These are phyloP conservation scores for Napeogenes inachia DNA, from an alignment of 2,888 invertebrate genomes.

Conservation along the genomic window DNA sequence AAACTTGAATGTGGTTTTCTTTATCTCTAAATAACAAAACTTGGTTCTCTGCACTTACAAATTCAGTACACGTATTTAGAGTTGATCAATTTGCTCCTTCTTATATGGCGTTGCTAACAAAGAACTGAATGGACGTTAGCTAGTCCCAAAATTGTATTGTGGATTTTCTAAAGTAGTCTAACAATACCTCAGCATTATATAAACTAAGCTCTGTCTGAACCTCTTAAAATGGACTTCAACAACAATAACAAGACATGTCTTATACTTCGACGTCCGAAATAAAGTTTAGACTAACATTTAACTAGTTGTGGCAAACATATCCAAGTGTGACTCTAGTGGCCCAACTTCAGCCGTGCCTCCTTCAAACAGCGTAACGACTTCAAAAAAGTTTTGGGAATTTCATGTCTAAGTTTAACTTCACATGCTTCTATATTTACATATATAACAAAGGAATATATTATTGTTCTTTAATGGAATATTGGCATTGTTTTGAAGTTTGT, in stretches of 20 bases:
- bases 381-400: conserved; percentile 45
- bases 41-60: conserved; percentile 18
- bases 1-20: conserved; percentile 20
- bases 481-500: too few relatives aligned
- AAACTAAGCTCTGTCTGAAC: conserved; percentile 26
- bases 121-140: neutral
- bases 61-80: conserved; percentile 14
- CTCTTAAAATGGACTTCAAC: conserved; percentile 46
- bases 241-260: conserved; percentile 56
- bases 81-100: conserved; percentile 3
- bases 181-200: conserved; percentile 25
- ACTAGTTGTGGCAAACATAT: conserved; percentile 72
- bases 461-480: too few relatives aligned
- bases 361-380: conserved; percentile 36
- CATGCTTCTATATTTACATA: conserved; percentile 14
- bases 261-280: conserved; percentile 60
- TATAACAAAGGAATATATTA: conserved; percentile 1
- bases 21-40: conserved; percentile 20
- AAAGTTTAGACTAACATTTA: conserved; percentile 70
- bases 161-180: conserved; percentile 9
- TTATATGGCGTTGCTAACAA: conserved; percentile 2
- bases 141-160: conserved; percentile 1
- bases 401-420: conserved; percentile 27
- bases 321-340: conserved; percentile 58
- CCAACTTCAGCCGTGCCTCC: conserved; percentile 46